phyloP scores from a whole-genome alignment of 2,888 invertebrate genomes.

The Romanomermis culicivorax region DNA sequence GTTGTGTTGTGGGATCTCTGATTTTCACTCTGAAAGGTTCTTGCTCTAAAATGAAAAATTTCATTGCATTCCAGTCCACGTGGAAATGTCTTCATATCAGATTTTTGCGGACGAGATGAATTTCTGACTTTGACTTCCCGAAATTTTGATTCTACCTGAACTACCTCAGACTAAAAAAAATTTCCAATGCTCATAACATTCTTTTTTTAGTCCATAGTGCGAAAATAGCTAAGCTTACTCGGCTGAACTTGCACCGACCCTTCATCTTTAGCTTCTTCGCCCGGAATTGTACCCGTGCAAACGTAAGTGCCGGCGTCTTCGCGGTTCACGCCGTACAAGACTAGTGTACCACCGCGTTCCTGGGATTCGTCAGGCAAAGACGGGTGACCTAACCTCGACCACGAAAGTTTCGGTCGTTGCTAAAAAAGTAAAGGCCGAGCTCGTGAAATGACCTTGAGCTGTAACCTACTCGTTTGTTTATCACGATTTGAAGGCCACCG shows the following conservation, averaged over 20 bases:
- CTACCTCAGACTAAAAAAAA: no score
- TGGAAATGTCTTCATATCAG: no score
- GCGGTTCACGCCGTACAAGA: not conserved
- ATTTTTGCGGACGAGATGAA: no score
- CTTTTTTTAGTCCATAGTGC: no score
- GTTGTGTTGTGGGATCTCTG: not conserved
- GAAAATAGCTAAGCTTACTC: no score
- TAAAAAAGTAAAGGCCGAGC: not conserved
- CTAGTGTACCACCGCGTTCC: slow-evolving; percentile 5
- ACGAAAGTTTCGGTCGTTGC: not conserved
- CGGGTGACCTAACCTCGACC: not conserved
- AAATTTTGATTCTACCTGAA: no score
- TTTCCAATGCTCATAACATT: no score
- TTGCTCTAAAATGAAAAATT: not conserved
- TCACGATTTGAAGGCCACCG: no score
- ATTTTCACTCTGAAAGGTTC: not conserved
- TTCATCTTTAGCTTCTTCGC: not conserved
- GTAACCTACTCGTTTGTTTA: no score
- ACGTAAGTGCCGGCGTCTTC: slow-evolving; percentile 8
- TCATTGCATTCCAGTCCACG: no score
- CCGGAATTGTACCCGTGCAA: not conserved
- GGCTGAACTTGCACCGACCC: not conserved
- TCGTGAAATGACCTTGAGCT: no score
- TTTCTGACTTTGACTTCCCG: no score
- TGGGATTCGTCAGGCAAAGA: not conserved